These are phyloP conservation scores for Zophobas morio DNA, from an alignment of 1,140 invertebrate genomes.

Conservation along the genomic window DNA sequence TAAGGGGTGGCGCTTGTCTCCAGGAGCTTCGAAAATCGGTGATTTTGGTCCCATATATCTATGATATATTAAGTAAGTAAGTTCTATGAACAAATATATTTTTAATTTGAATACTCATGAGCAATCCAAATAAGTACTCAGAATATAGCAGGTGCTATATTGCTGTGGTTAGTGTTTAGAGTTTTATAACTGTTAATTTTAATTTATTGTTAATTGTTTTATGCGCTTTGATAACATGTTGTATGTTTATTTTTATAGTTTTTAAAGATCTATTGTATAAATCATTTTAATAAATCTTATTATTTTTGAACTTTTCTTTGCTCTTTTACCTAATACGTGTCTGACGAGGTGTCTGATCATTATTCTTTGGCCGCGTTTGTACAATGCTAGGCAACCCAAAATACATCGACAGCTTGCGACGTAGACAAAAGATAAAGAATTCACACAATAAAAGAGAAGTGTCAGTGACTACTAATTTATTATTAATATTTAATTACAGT, in stretches of 20 bases:
- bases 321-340: too few species aligned
- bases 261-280: constrained; percentile 7
- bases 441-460: too few species aligned
- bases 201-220: constrained; percentile 42
- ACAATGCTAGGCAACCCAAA: too few species aligned
- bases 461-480: not conserved
- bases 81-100: constrained; percentile 86
- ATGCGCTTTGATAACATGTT: constrained; percentile 16
- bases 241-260: constrained; percentile 11
- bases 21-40: constrained; percentile 71
- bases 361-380: too few species aligned
- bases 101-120: constrained; percentile 31
- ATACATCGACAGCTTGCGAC: too few species aligned
- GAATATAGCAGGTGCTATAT: constrained; percentile 25
- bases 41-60: constrained; percentile 95
- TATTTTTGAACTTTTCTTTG: constrained; percentile 3
- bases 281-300: constrained; percentile 30
- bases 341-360: too few species aligned
- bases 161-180: constrained; percentile 9
- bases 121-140: constrained; percentile 7
- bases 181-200: constrained; percentile 14
- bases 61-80: constrained; percentile 94
- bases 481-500: constrained; percentile 24
- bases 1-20: constrained; percentile 42
- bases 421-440: too few species aligned